These are phyloP conservation scores for Aporrectodea caliginosa DNA, from an alignment of 1,140 invertebrate species.

Conservation along the genomic window DNA sequence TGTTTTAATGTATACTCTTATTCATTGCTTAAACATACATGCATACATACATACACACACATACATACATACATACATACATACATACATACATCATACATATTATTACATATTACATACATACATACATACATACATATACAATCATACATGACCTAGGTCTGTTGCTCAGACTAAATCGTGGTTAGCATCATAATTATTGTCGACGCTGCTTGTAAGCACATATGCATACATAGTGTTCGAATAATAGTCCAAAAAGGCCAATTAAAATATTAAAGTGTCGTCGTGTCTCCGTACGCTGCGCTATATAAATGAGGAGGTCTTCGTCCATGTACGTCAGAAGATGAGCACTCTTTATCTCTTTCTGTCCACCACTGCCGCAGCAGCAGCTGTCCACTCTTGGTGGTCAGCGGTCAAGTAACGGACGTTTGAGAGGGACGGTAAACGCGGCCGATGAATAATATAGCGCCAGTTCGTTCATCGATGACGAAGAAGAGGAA, in stretches of 20 bases:
- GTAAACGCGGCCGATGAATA: constrained; percentile 45
- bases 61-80: no score
- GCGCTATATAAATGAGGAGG: background rate
- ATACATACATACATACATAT: no score
- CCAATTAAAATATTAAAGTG: background rate
- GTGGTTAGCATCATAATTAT: no score
- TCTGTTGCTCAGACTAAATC: no score
- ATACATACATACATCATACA: no score
- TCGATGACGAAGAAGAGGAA: constrained; percentile 75
- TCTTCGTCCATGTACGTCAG: background rate
- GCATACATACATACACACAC: no score
- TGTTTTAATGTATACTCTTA: no score
- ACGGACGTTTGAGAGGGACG: constrained; percentile 23
- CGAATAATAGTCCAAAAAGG: background rate
- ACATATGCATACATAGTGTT: no score
- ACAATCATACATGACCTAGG: no score
- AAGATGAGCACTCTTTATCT: background rate
- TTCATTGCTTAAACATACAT: no score
- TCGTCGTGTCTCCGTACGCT: background rate
- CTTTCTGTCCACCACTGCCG: background rate
- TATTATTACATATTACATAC: no score
- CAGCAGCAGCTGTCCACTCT: background rate
- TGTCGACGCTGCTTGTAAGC: no score
- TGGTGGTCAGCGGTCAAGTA: background rate
- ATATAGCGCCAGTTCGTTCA: constrained; percentile 40